Base-by-base conservation (phyloP, 2,113 vertebrate genomes). In the Marmota flaviventris region DNA sequence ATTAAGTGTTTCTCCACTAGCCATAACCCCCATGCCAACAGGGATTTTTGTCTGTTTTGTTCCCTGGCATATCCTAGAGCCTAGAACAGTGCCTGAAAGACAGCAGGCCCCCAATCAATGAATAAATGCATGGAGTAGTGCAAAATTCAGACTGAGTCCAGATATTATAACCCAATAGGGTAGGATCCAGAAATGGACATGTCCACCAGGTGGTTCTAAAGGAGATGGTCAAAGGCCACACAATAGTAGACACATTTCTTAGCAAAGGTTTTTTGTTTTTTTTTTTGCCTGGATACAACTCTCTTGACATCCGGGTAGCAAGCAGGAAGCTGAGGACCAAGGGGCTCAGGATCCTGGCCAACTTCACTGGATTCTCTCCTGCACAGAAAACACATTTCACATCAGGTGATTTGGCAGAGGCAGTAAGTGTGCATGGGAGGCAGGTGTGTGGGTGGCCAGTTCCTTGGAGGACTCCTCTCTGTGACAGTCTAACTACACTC, bases 361-460 rank as follows among this genome's bases (percentile, higher is more conserved):
- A 78, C 85, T 63, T 63, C 29, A 8, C 37, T 79, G 24, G 14
- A n/a, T 83, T 72, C 94, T 78, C 86, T 75, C 69, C 85, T 69
- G 48, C 37, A 48, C 39, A 11, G 12, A 92, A 45, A 69, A n/a
- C 51, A 61, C 29, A 0, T 27, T 76, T 97, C 82, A 32, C 18
- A 63, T 89, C 89, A 51, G 95, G 94, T 53, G 77, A 93, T 48
- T n/a, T 69, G 85, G 89, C 93, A 81, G 53, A 76, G 24, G 37
- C 53, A 82, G 67, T 3, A 10, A 42, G 45, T 61, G 24, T 45
- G 58, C 18, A 14, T 86, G n/a, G 86, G 45, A 84, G 89, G 37
- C 39, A 53, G 72, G 42, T 16, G 17, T 14, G 77, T 92, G 92
- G 95, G 95, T 85, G 94, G 92, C 77, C 92, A 10, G 77, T 76